Evolutionary conservation across 2,797 vertebrate species (phyloP), one percentile per base, ranked within the genome.

Genomic region (Leuciscus waleckii): DNA sequence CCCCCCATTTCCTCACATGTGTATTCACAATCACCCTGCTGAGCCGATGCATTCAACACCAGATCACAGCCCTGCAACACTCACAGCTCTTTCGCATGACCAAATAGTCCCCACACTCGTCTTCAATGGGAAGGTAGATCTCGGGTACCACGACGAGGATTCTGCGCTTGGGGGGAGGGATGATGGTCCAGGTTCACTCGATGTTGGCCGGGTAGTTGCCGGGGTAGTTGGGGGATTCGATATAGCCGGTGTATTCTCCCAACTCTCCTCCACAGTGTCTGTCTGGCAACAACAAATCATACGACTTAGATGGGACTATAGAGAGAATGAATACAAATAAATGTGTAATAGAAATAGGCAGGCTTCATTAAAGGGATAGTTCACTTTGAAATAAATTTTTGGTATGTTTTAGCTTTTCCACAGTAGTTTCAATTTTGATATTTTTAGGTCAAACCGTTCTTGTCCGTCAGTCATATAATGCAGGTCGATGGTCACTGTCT

Each of bases 61-160:
- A 65, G 43, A 79, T 67, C 75, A 80, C 8, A 19, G 39, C 67
- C 69, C 85, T 19, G 32, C 51, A 11, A 71, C 90, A 97, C 97
- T 95, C 92, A 99, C 98, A 95, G 91, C 97, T 99, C 93, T 99
- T 99, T 79, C 98, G 94, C 98, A 99, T 99, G 85, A 99, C 98
- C 91, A 99, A 92, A 92, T 97, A 99, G 93, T 99, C 98, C 85
- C 98, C 98, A 79, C 98, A 99, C 91, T 99, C 98, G 0, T 99
- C 98, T 88, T 99, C 98, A 77, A 99, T 97, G 6, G 98, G 98
- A 80, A 99, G 94, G 91, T 95, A 99, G 93, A 99, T 99, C 93
- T 99, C 98, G 7, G 98, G 98, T 75, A 99, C 98, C 49, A 99
- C 97, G 1, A 99, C 97, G 2, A 99, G 95, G 91, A 99, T 99